Conservation (phyloP, 2,888 invertebrate genomes). For the Amblyjoppa proteus region DNA sequence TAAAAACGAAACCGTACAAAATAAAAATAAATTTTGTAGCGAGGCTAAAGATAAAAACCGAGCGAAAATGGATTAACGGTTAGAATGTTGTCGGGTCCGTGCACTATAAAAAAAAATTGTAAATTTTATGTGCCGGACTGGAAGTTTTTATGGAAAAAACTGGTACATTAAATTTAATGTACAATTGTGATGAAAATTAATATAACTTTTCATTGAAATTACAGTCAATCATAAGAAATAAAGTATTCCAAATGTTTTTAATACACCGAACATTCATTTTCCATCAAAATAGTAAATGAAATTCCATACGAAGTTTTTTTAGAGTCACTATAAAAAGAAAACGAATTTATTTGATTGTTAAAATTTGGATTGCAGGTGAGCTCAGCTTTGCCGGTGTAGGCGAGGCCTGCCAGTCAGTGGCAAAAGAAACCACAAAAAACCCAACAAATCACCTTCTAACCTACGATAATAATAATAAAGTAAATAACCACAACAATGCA, state of each 20-base stretch:
- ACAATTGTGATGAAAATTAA: neutral
- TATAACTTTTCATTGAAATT: no score
- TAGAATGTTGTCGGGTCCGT: no score
- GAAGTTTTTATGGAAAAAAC: no score
- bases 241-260: no score
- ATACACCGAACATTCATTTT: no score
- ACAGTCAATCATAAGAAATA: no score
- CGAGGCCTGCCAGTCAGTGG: constrained; percentile 84
- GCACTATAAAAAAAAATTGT: no score
- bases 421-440: constrained; percentile 83
- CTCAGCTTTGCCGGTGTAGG: constrained; percentile 83
- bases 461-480: constrained; percentile 83
- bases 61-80: no score
- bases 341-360: constrained; percentile 4
- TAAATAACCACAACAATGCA: constrained; percentile 83
- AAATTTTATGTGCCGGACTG: no score
- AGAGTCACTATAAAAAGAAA: neutral
- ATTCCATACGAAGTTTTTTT: no score
- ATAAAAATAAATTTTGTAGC: constrained; percentile 31
- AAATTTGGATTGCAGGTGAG: constrained; percentile 80
- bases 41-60: neutral
- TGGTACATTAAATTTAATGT: neutral
- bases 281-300: no score
- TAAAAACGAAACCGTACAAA: neutral
- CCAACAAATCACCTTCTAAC: constrained; percentile 84